These are phyloP conservation scores for Nymphalis io DNA, from an alignment of 1,140 invertebrate species.

Conservation along the genomic window DNA sequence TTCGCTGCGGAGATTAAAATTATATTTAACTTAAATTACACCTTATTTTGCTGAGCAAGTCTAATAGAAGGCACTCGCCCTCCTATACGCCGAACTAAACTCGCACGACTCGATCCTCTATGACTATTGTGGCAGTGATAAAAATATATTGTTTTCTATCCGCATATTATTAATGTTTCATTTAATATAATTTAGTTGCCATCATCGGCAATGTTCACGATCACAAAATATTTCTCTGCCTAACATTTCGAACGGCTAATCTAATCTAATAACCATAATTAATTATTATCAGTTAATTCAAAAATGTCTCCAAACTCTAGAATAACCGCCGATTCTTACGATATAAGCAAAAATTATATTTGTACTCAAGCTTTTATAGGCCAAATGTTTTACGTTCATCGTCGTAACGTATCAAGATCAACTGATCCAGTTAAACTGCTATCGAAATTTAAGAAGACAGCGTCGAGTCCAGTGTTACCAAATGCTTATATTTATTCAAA, in stretches of 20 bases:
- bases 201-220: constrained; percentile 42
- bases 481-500: background rate
- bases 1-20: constrained; percentile 31
- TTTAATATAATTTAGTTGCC: constrained; percentile 61
- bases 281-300: constrained; percentile 32
- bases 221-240: constrained; percentile 73
- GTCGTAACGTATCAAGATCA: background rate
- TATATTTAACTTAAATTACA: constrained; percentile 43
- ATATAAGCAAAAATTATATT: constrained; percentile 49
- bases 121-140: constrained; percentile 74
- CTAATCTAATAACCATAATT: constrained; percentile 53
- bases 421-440: background rate
- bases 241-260: constrained; percentile 53
- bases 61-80: constrained; percentile 33
- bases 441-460: constrained; percentile 16
- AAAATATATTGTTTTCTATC: constrained; percentile 62
- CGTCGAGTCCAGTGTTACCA: background rate
- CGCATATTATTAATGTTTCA: constrained; percentile 6
- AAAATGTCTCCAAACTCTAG: constrained; percentile 39
- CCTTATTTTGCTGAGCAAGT: constrained; percentile 49
- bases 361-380: constrained; percentile 66
- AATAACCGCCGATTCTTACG: constrained; percentile 27
- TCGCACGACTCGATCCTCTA: constrained; percentile 46
- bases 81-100: constrained; percentile 26
- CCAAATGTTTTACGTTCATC: constrained; percentile 34